phyloP scores from a whole-genome alignment of 2,113 vertebrate genomes.

The Cyphomyrus plagiostoma region DNA sequence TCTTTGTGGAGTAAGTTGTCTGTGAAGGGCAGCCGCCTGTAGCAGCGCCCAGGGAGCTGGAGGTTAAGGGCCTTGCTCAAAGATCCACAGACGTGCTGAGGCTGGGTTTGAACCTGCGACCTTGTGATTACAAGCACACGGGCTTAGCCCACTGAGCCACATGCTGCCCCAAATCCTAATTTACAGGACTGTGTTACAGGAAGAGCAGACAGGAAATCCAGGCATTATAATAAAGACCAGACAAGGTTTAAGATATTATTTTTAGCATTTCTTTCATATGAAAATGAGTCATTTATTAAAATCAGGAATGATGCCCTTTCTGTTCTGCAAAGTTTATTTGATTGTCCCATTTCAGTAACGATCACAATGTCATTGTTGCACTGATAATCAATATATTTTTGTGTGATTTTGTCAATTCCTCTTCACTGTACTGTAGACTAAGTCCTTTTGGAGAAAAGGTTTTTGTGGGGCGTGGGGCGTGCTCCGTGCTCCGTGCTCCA shows the following conservation, averaged over 20 bases:
- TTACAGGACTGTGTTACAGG: not conserved
- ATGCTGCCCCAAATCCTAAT: not conserved
- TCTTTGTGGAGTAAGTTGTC: too few species aligned
- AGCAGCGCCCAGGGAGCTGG: too few species aligned
- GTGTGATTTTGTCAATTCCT: not conserved
- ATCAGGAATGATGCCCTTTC: not conserved
- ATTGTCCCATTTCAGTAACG: not conserved
- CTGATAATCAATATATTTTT: not conserved
- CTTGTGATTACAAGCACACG: too few species aligned
- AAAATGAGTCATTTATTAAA: not conserved
- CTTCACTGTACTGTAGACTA: not conserved
- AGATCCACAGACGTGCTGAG: too few species aligned
- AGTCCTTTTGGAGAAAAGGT: not conserved
- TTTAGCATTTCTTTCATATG: not conserved
- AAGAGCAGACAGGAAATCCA: not conserved
- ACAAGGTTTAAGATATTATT: not conserved
- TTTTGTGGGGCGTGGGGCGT: too few species aligned
- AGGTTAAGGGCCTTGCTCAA: too few species aligned
- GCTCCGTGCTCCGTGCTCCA: too few species aligned
- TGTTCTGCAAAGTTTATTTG: not conserved
- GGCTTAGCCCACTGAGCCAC: too few species aligned
- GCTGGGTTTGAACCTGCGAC: too few species aligned
- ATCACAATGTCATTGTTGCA: not conserved
- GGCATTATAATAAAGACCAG: not conserved
- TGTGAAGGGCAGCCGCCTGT: too few species aligned